phyloP scores from a whole-genome alignment of 2,888 invertebrate genomes.

The Dasypogon diadema region DNA sequence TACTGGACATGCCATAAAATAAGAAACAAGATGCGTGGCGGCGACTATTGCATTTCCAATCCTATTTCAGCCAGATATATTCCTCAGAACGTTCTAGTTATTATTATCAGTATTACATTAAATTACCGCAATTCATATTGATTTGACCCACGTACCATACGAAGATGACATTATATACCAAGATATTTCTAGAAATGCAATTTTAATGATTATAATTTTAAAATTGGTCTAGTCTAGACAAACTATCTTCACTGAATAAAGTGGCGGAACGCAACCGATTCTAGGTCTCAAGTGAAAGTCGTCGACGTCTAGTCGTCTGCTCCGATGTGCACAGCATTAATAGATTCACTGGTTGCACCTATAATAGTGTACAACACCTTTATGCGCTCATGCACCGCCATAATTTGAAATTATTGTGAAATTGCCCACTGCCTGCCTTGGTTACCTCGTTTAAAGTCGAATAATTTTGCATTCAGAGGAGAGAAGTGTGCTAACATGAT shows the following conservation, averaged over 20 bases:
- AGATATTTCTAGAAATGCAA: neutral
- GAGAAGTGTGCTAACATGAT: conserved; percentile 28
- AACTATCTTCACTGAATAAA: neutral
- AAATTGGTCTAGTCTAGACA: conserved; percentile 8
- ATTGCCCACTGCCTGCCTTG: conserved; percentile 15
- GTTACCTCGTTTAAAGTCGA: conserved; percentile 29
- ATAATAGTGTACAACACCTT: neutral
- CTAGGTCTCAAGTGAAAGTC: conserved; percentile 12
- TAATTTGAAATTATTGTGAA: conserved; percentile 28
- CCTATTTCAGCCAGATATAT: too few relatives aligned
- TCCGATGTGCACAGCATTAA: neutral
- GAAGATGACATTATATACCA: too few relatives aligned
- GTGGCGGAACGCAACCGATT: neutral
- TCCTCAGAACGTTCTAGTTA: too few relatives aligned
- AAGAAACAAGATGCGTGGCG: too few relatives aligned
- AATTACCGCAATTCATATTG: too few relatives aligned
- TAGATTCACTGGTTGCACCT: neutral
- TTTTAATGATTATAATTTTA: conserved; percentile 15
- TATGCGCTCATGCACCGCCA: neutral
- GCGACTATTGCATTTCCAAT: too few relatives aligned
- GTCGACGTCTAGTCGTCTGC: conserved; percentile 11
- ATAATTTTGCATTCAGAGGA: conserved; percentile 25
- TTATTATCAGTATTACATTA: too few relatives aligned
- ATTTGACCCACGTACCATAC: too few relatives aligned
- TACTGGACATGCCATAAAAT: too few relatives aligned